phyloP scores from a whole-genome alignment of 2,888 invertebrate genomes.

The Catocala sponsa region DNA sequence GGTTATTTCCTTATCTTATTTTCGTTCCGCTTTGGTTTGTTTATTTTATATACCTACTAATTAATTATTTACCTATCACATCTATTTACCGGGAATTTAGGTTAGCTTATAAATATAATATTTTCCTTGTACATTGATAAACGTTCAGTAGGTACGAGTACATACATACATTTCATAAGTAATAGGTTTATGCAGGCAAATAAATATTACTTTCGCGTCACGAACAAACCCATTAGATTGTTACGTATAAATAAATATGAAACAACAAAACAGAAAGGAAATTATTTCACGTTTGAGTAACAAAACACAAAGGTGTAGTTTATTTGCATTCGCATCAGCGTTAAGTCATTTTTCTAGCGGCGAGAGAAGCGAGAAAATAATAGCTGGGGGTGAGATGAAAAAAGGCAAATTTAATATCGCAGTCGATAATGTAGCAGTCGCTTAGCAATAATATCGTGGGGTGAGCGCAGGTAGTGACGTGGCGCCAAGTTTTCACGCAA shows the following conservation, averaged over 20 bases:
- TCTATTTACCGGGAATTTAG: neutral
- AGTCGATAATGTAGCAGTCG: conserved; percentile 60
- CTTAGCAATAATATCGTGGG: conserved; percentile 52
- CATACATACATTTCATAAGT: neutral
- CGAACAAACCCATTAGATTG: conserved; percentile 5
- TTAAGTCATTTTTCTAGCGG: conserved; percentile 49
- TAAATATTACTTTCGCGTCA: conserved; percentile 9
- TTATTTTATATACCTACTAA: conserved; percentile 15
- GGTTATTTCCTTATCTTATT: conserved; percentile 42
- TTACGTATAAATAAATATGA: conserved; percentile 16
- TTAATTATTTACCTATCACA: conserved; percentile 9
- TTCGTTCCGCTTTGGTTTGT: conserved; percentile 21
- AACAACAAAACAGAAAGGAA: conserved; percentile 33
- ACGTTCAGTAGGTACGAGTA: neutral
- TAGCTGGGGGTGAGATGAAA: conserved; percentile 49
- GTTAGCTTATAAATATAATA: neutral
- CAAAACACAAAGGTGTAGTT: conserved; percentile 49
- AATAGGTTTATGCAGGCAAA: conserved; percentile 3
- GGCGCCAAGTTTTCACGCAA: conserved; percentile 73
- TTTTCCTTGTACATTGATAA: neutral
- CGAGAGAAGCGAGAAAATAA: conserved; percentile 48
- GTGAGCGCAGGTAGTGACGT: conserved; percentile 61
- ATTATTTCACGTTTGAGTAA: conserved; percentile 50
- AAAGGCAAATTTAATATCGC: conserved; percentile 60
- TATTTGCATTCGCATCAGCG: conserved; percentile 48